Base-by-base conservation (phyloP, 2,113 vertebrate species). In the Ophiodon elongatus region DNA sequence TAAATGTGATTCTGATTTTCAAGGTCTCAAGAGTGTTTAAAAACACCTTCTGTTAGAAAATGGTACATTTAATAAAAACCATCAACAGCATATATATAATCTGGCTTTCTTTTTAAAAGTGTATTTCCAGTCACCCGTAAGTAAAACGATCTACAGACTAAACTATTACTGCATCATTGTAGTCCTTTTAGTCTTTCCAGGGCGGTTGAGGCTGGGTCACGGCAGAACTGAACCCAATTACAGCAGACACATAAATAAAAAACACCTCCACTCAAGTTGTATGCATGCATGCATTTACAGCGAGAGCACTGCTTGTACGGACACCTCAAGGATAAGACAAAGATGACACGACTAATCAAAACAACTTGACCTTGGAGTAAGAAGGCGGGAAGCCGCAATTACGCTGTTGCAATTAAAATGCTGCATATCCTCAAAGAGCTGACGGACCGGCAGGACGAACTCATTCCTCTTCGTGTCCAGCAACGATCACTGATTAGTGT, bases 241-340 rank as follows among this genome's bases (percentile, higher is more conserved):
- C 72, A 72, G 66, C 70, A 41, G 8, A 71, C 72, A 80, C 71
- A 79, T 81, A 68, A 87, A 88, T 85, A 89, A 82, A 88, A 54
- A 31, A 33, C 41, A 67, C 43, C 65, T 60, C 71, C 59, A 73
- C 57, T 41, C 0, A 78, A 76, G 60, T 33, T 41, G 60, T 15
- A 35, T 41, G 47, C 59, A 27, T 39, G 45, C 52, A 43, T 54
- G 80, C 39, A 57, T 78, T 33, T 59, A 60, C 15, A 33, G 57
- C 5, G 15, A 31, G 27, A 4, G 57, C 31, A 29, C 29, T 21
- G 0, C 60, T 41, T 47, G 39, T 59, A 23, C 62, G 31, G 85
- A 86, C 83, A 63, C 4, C 56, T 59, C 27, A 15, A 39, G 76
- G 79, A 80, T 54, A 73, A 88, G 74, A 74, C 73, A 73, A 85